A percentile compares a stretch with the other conserved stretches of the same genome.
Evolutionary conservation across 2,113 vertebrate species (phyloP).

Genomic region (Thermophis baileyi): DNA sequence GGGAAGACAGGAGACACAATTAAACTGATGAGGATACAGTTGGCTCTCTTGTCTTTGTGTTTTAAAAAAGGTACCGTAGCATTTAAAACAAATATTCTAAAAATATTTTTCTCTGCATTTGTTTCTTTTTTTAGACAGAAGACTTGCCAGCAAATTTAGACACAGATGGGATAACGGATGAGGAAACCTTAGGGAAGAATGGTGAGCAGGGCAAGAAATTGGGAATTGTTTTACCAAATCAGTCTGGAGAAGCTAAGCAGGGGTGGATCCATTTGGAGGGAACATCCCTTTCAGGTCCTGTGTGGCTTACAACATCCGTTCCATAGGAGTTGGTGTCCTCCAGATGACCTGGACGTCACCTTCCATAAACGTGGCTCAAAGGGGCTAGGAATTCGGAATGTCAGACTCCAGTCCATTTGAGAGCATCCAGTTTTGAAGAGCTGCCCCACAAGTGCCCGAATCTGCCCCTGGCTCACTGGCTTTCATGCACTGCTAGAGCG

Average conservation of each 20-base stretch:
- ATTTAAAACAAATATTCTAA: not conserved
- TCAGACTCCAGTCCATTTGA: not conserved
- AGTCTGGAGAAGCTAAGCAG: not conserved
- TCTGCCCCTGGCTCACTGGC: not conserved
- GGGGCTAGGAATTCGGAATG: not conserved
- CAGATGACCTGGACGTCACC: not conserved
- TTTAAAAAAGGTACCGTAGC: not conserved
- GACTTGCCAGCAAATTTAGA: slow-evolving; percentile 37
- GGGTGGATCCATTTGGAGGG: not conserved
- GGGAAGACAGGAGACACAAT: not conserved
- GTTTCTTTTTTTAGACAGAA: slow-evolving; percentile 39
- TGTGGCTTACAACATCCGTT: not conserved
- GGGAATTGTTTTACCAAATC: not conserved
- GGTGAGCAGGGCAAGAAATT: slow-evolving; percentile 37
- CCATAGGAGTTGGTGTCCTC: not conserved
- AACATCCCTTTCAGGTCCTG: not conserved
- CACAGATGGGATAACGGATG: slow-evolving; percentile 26
- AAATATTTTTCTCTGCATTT: slow-evolving; percentile 19
- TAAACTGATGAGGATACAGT: not conserved
- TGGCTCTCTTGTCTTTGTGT: not conserved
- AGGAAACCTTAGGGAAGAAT: slow-evolving; percentile 50
- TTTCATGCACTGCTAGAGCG: not conserved
- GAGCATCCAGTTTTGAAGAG: not conserved
- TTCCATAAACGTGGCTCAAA: not conserved
- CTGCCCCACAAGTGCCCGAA: not conserved